Percentiles rank a stretch among this genome's conserved stretches.
Evolutionary conservation across 2,888 invertebrate species (phyloP).

Genomic region (Dysmachus trigonus): DNA sequence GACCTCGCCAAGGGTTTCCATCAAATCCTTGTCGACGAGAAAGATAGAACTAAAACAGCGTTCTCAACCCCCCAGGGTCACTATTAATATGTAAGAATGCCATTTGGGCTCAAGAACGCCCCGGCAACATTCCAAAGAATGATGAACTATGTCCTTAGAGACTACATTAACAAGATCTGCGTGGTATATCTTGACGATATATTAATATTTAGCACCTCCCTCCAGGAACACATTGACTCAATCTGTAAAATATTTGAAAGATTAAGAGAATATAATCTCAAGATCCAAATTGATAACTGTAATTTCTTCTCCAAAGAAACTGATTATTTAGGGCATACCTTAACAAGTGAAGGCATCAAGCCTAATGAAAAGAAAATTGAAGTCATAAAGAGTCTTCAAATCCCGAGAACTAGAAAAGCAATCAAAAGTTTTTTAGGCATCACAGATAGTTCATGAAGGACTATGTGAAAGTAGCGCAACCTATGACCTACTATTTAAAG

Average conservation of each 20-base stretch:
- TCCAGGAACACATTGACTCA: not conserved
- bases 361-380: not conserved
- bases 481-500: no score
- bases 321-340: not conserved
- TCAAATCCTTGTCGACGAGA: constrained; percentile 44
- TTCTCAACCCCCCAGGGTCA: constrained; percentile 38
- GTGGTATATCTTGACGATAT: constrained; percentile 56
- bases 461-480: no score
- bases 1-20: constrained; percentile 47
- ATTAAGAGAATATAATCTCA: not conserved
- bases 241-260: no score
- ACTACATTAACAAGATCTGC: constrained; percentile 51
- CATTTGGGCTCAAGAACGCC: constrained; percentile 42
- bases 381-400: not conserved
- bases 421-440: not conserved
- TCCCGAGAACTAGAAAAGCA: not conserved
- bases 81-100: constrained; percentile 36
- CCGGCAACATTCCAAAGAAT: constrained; percentile 51
- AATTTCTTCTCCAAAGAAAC: not conserved
- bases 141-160: constrained; percentile 51
- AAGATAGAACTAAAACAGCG: constrained; percentile 44
- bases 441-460: not conserved
- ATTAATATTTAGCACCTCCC: constrained; percentile 51
- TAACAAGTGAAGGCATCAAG: constrained; percentile 1
- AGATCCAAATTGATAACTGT: not conserved